Evolutionary conservation across 2,113 vertebrate genomes (phyloP).

Genomic region (Amphilophus citrinellus): DNA sequence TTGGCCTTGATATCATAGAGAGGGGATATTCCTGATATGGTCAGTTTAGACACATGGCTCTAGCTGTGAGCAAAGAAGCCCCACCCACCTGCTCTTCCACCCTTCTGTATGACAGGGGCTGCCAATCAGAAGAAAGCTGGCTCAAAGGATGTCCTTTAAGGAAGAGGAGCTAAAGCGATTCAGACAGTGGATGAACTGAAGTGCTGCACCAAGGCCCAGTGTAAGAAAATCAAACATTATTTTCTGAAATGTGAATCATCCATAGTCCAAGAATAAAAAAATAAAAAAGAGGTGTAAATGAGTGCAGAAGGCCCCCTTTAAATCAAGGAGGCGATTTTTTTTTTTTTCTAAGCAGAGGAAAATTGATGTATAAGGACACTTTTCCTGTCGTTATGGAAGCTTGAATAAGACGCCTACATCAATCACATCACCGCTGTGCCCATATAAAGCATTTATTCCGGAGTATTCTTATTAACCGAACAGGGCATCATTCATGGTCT

Average conservation of each 20-base stretch:
- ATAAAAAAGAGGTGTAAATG: neutral
- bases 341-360: neutral
- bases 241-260: neutral
- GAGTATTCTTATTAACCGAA: neutral
- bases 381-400: neutral
- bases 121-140: neutral
- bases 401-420: neutral
- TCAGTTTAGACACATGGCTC: too few relatives aligned
- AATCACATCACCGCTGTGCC: neutral
- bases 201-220: neutral
- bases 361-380: neutral
- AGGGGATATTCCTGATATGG: too few relatives aligned
- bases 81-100: neutral
- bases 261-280: neutral
- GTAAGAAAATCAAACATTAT: neutral
- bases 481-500: neutral
- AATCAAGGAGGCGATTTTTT: neutral
- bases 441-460: neutral
- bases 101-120: neutral
- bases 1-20: neutral
- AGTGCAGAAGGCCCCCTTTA: neutral
- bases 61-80: neutral
- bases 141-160: neutral
- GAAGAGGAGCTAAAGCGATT: neutral
- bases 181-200: neutral